Conservation (phyloP, 2,888 invertebrate genomes). For the Polyommatus icarus region DNA sequence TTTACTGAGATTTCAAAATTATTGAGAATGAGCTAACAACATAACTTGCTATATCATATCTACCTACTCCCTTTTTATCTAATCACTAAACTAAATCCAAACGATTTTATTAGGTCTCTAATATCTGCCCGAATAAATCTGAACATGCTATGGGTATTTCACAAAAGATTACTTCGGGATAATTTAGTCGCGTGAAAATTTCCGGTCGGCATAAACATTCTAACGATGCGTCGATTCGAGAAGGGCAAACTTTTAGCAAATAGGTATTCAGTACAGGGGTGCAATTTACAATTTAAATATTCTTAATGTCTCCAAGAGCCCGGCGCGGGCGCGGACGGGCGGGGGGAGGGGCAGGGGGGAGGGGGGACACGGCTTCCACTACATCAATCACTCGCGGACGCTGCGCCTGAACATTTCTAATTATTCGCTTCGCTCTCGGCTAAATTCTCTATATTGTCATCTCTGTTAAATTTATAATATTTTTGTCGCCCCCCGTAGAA, state of each 20-base stretch:
- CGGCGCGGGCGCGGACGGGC: slow-evolving; percentile 48
- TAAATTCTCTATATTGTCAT: slow-evolving; percentile 52
- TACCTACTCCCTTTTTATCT: no score
- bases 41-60: no score
- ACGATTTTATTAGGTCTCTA: no score
- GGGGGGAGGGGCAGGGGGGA: slow-evolving; percentile 41
- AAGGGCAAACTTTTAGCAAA: slow-evolving; percentile 67
- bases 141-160: not conserved
- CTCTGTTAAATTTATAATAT: slow-evolving; percentile 34
- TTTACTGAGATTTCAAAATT: not conserved
- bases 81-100: no score
- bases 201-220: slow-evolving; percentile 31
- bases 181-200: slow-evolving; percentile 2
- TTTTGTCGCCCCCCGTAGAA: not conserved
- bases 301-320: slow-evolving; percentile 79
- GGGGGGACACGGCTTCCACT: slow-evolving; percentile 65
- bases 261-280: slow-evolving; percentile 78
- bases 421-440: slow-evolving; percentile 69
- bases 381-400: slow-evolving; percentile 79
- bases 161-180: not conserved
- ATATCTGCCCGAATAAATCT: not conserved
- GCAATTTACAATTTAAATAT: slow-evolving; percentile 80
- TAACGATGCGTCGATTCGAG: slow-evolving; percentile 50
- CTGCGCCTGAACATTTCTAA: slow-evolving; percentile 78
- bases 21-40: no score